Evolutionary conservation across 2,113 vertebrate genomes (phyloP), one percentile per base, ranked within the genome.

Genomic region (Callopanchax toddi): DNA sequence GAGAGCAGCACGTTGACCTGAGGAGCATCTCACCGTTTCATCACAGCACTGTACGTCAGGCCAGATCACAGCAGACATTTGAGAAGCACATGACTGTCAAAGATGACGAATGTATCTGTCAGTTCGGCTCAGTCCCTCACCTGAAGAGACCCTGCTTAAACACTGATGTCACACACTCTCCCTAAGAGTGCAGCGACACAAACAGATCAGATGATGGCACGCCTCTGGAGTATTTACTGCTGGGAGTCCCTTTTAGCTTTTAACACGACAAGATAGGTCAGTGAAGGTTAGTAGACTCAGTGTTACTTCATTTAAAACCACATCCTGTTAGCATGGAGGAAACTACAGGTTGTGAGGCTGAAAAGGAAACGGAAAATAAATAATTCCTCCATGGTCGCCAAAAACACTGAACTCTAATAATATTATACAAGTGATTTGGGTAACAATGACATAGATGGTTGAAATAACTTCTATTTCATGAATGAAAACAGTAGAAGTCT

Each of bases 1-100:
- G 71, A 89, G 87, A 87, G 78, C 78, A 54, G 83, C 76, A 79
- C 76, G 80, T 73, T 89, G 87, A 91, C 87, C 90, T 90, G 60
- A 48, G 60, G 54, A 76, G 67, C 60, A 60, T 78, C 76, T 83
- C 72, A 36, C 48, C 59, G 10, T 74, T 87, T 87, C 84, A 87
- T 79, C 76, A 22, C 26, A 12, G 64, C 67, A 2, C 70, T 20
- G 50, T 3, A 12, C 66, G 86, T 86, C 83, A 82, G 72, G 55
- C 50, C 65, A 17, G 78, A 87, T 89, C 83, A 62, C 69, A 15
- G 53, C 67, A n/a, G 63, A 73, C 74, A 73, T 86, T 63, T 78
- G 67, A 82, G 69, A 82, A 78, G 62, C 63, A 63, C 70, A 20
- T 50, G 44, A 59, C 62, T 60, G 83, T 84, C 86, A 87, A 64